phyloP scores from a whole-genome alignment of 2,888 invertebrate genomes.

The Ectobius pallidus region DNA sequence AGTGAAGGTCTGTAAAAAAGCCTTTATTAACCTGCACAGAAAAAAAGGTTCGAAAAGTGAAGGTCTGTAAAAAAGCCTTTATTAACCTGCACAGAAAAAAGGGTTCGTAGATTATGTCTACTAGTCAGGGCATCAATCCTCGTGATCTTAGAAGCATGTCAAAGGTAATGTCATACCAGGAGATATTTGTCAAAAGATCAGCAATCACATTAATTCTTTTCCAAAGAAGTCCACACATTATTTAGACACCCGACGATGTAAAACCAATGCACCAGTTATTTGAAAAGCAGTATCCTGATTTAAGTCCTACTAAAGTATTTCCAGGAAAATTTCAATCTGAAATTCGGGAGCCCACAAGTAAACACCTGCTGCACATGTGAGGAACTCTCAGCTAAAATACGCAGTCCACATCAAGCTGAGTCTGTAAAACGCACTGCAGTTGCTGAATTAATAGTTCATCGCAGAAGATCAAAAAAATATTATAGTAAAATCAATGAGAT shows the following conservation, averaged over 20 bases:
- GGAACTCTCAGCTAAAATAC: neutral
- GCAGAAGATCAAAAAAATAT: neutral
- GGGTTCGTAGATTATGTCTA: neutral
- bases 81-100: neutral
- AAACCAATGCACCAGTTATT: too few relatives aligned
- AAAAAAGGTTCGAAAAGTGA: neutral
- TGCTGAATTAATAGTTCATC: neutral
- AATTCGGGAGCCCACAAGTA: neutral
- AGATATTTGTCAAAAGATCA: conserved; percentile 12
- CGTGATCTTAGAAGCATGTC: neutral
- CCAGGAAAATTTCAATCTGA: neutral
- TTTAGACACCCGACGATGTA: too few relatives aligned
- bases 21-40: neutral
- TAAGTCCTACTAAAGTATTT: neutral
- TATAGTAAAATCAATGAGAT: neutral
- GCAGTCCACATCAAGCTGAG: neutral
- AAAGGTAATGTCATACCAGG: neutral
- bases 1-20: conserved; percentile 1
- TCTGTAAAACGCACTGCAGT: neutral
- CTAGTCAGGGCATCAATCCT: neutral
- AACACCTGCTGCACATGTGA: neutral
- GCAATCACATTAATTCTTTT: neutral
- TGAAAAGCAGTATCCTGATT: neutral
- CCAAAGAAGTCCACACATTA: neutral
- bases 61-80: conserved; percentile 1